Evolutionary conservation across 2,797 vertebrate species (phyloP).

Genomic region (Pseudochromis fuscus): DNA sequence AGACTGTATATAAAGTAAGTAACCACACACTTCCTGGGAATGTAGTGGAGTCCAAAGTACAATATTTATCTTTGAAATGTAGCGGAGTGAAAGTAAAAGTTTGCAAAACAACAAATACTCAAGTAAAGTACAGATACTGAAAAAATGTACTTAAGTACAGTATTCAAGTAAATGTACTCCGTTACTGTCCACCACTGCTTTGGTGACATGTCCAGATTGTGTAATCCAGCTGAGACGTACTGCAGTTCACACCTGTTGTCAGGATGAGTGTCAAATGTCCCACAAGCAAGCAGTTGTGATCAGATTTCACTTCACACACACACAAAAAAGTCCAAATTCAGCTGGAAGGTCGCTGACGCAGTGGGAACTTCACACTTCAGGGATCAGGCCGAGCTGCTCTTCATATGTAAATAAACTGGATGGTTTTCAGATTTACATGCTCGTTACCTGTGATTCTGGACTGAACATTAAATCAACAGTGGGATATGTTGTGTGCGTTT

Average conservation of each 20-base stretch:
- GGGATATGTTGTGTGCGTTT: neutral
- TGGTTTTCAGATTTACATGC: conserved; percentile 25
- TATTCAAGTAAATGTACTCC: too few relatives aligned
- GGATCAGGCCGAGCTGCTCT: conserved; percentile 26
- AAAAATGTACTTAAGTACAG: too few relatives aligned
- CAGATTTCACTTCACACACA: conserved; percentile 49
- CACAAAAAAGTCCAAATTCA: conserved; percentile 34
- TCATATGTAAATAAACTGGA: conserved; percentile 27
- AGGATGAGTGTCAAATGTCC: conserved; percentile 52
- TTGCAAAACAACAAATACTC: too few relatives aligned
- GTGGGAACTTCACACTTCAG: neutral
- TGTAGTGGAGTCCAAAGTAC: too few relatives aligned
- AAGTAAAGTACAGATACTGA: too few relatives aligned
- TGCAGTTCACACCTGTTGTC: conserved; percentile 32
- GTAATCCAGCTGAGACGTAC: conserved; percentile 9
- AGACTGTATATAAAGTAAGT: too few relatives aligned
- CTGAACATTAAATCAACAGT: conserved; percentile 40
- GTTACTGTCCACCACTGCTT: too few relatives aligned
- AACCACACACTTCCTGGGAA: too few relatives aligned
- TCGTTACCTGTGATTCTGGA: conserved; percentile 16
- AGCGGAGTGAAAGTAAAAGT: too few relatives aligned
- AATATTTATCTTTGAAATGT: too few relatives aligned
- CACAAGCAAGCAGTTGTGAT: conserved; percentile 59
- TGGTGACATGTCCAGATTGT: conserved; percentile 25
- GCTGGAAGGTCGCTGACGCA: conserved; percentile 25